Percentiles rank a stretch among this genome's conserved stretches.
Evolutionary conservation across 2,113 vertebrate species (phyloP).

Genomic region (Equus przewalskii): DNA sequence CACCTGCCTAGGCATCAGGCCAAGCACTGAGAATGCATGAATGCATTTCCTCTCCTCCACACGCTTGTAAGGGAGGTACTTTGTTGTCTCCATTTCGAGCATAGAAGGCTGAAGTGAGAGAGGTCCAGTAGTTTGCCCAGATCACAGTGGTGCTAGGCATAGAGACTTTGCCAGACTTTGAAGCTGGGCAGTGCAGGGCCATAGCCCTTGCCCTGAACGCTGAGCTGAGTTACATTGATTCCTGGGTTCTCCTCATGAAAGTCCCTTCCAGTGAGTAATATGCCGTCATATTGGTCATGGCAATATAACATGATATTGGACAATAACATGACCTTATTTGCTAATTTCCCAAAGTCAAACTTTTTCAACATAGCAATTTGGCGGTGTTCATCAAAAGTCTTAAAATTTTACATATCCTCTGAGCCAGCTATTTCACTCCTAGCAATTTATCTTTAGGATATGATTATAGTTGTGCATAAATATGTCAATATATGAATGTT

Average conservation of each 20-base stretch:
- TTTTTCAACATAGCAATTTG: not conserved
- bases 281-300: not conserved
- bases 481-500: not conserved
- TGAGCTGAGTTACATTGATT: not conserved
- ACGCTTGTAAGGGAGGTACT: not conserved
- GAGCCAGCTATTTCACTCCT: not conserved
- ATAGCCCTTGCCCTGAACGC: accelerated
- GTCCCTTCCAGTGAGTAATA: not conserved
- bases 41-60: not conserved
- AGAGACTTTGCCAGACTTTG: not conserved
- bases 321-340: not conserved
- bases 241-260: no score
- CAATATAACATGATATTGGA: not conserved
- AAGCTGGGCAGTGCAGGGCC: not conserved
- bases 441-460: not conserved
- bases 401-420: not conserved
- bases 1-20: not conserved
- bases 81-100: not conserved
- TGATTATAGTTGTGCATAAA: not conserved
- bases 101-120: not conserved
- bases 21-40: not conserved
- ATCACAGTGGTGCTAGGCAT: accelerated
- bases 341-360: not conserved
- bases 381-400: not conserved
- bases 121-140: not conserved